Conservation (phyloP, 2,888 invertebrate genomes). For the Cephus pulcher region DNA sequence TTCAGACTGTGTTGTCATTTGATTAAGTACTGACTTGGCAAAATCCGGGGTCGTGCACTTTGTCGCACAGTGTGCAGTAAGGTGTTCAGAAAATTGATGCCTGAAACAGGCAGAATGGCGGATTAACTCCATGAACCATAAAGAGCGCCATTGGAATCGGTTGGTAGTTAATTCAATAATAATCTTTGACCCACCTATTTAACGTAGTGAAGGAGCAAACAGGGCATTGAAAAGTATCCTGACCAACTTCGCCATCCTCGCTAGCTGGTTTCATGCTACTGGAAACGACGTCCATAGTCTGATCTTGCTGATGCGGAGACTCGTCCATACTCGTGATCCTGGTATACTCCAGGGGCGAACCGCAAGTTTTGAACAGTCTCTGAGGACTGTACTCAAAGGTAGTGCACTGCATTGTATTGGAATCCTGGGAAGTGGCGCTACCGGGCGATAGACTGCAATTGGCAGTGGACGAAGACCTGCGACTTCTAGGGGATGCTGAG, state of each 20-base stretch:
- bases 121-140: not conserved
- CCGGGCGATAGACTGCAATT: slow-evolving; percentile 45
- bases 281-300: slow-evolving; percentile 34
- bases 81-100: slow-evolving; percentile 69
- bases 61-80: slow-evolving; percentile 67
- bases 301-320: slow-evolving; percentile 26
- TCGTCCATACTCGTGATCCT: slow-evolving; percentile 28
- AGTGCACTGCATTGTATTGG: slow-evolving; percentile 32
- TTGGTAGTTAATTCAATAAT: not conserved
- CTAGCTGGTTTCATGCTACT: slow-evolving; percentile 26
- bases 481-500: slow-evolving; percentile 45
- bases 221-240: slow-evolving; percentile 66
- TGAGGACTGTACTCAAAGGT: slow-evolving; percentile 39
- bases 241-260: slow-evolving; percentile 22
- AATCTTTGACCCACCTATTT: slow-evolving; percentile 53
- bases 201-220: slow-evolving; percentile 67
- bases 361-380: slow-evolving; percentile 33
- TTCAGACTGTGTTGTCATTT: slow-evolving; percentile 44
- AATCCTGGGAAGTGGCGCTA: slow-evolving; percentile 43
- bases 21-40: slow-evolving; percentile 70
- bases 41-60: slow-evolving; percentile 64
- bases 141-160: not conserved
- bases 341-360: slow-evolving; percentile 25
- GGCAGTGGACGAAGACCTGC: slow-evolving; percentile 39
- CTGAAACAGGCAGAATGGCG: slow-evolving; percentile 33